Percentiles rank a stretch among this genome's conserved stretches.
Evolutionary conservation across 2,113 vertebrate species (phyloP).

Genomic region (Pachypanchax playfairii): DNA sequence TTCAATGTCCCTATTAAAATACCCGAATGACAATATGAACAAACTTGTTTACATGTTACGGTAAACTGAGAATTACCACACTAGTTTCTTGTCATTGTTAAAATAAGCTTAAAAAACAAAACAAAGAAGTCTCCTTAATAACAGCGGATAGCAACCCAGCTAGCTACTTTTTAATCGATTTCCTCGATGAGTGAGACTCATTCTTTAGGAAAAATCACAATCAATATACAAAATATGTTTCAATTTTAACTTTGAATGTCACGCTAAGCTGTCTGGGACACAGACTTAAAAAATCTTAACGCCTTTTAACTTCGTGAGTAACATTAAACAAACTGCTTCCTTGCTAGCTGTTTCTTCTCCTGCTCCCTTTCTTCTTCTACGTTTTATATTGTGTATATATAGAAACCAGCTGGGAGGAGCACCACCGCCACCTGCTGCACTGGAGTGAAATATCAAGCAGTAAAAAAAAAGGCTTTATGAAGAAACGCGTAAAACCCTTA

Average conservation of each 20-base stretch:
- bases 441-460: neutral
- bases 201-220: constrained; percentile 25
- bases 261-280: neutral
- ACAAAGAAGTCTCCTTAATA: constrained; percentile 70
- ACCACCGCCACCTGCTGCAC: neutral
- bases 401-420: neutral
- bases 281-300: constrained; percentile 22
- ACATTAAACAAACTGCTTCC: constrained; percentile 46
- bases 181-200: constrained; percentile 50
- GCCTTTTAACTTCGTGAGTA: constrained; percentile 47
- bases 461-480: no score
- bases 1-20: constrained; percentile 9
- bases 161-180: constrained; percentile 62
- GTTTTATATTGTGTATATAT: neutral
- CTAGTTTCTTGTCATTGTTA: constrained; percentile 45
- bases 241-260: neutral
- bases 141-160: constrained; percentile 49
- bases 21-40: constrained; percentile 13
- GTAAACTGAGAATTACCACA: neutral
- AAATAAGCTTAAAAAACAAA: constrained; percentile 47
- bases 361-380: neutral
- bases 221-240: constrained; percentile 24
- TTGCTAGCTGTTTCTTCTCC: constrained; percentile 57
- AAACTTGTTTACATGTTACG: neutral
- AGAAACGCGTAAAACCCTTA: no score